Percentiles rank a stretch among this genome's conserved stretches.
These are phyloP conservation scores for Callimorpha dominula DNA, from an alignment of 2,888 invertebrate species.

Conservation along the genomic window DNA sequence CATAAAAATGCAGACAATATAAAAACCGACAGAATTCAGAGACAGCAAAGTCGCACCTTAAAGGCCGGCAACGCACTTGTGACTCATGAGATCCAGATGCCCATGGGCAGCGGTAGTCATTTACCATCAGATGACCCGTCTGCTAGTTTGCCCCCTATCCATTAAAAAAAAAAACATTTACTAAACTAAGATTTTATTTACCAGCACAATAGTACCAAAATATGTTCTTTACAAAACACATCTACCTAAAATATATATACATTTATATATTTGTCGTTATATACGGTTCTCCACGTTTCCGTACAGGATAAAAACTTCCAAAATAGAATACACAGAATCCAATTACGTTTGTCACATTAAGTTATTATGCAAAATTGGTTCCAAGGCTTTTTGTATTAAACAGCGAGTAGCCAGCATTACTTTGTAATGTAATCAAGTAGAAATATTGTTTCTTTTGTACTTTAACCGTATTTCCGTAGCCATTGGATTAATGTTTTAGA, in stretches of 20 bases:
- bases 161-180: background rate
- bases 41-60: no score
- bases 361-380: conserved; percentile 81
- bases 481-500: conserved; percentile 11
- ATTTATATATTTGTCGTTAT: conserved; percentile 38
- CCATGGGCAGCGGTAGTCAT: no score
- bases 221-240: conserved; percentile 6
- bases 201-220: background rate
- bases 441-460: conserved; percentile 51
- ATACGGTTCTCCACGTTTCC: conserved; percentile 38
- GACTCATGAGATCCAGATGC: no score
- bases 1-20: no score
- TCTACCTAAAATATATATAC: conserved; percentile 14
- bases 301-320: conserved; percentile 40
- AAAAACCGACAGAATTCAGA: no score
- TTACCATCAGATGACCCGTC: no score
- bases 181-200: no score
- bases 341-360: conserved; percentile 81
- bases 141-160: no score
- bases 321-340: conserved; percentile 73
- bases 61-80: no score
- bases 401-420: conserved; percentile 53
- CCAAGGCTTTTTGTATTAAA: conserved; percentile 71
- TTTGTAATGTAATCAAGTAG: conserved; percentile 53
- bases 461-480: conserved; percentile 32